A percentile compares a stretch with the other conserved stretches of the same genome.
These are phyloP conservation scores for Dromococcyx pavoninus DNA, from an alignment of 2,797 vertebrate species.

Conservation along the genomic window DNA sequence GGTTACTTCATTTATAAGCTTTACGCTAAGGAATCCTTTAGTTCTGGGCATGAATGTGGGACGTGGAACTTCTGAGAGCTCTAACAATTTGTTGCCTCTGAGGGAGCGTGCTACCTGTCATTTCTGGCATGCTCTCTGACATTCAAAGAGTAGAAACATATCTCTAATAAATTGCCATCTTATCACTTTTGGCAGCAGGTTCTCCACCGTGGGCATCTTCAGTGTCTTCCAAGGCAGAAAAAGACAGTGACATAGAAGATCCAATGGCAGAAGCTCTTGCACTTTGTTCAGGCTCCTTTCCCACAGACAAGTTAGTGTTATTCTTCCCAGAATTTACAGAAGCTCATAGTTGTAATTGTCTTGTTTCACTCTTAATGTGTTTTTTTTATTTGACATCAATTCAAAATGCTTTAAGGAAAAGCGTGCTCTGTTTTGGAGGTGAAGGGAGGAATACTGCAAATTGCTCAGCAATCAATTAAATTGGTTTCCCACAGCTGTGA, in stretches of 20 bases:
- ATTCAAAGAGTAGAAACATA: neutral
- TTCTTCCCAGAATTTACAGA: neutral
- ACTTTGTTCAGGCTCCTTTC: slow-evolving; percentile 79
- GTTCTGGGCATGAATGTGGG: neutral
- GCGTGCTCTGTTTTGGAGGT: neutral
- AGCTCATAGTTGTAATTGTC: neutral
- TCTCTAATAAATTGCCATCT: neutral
- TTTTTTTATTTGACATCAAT: neutral
- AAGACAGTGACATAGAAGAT: slow-evolving; percentile 66
- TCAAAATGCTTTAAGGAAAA: neutral
- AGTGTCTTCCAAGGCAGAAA: slow-evolving; percentile 60
- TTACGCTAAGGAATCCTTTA: neutral
- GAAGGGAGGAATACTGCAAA: neutral
- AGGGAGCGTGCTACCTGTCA: neutral
- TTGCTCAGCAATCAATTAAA: neutral
- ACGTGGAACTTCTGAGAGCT: neutral
- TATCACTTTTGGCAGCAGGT: slow-evolving; percentile 45
- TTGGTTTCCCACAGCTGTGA: neutral
- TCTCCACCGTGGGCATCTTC: slow-evolving; percentile 63
- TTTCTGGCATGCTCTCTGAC: neutral
- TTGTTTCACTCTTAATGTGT: neutral
- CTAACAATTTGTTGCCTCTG: neutral
- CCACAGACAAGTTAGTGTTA: slow-evolving; percentile 73
- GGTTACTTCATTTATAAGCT: neutral
- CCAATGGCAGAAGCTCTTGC: slow-evolving; percentile 76